Base-by-base conservation (phyloP, 23 tunicate genomes). In the Ascidia mentula region DNA sequence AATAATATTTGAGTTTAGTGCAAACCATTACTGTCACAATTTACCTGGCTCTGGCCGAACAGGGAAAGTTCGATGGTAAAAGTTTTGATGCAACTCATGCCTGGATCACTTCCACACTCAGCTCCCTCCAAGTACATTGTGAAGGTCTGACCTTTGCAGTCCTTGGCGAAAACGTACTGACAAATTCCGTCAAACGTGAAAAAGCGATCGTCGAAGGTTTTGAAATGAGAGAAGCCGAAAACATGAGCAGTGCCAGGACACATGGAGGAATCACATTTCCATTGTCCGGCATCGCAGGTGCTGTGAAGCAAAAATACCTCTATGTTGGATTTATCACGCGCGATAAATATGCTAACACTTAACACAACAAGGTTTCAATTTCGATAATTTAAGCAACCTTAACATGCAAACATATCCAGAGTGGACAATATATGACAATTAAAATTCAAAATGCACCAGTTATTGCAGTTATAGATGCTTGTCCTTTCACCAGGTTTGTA, bases 141-240 rank as follows among this genome's bases (percentile, higher is more conserved):
- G 36, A 86, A 86, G 33, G 74, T 46, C 24, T 59, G 30, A 40
- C 45, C 69, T 15, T 1, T 46, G 39, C 86, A 81, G 40, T 88
- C 92, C 77, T 82, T 76, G 37, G 78, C 87, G 39, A 88, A 88
- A 17, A 76, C 69, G 69, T 75, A 88, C 60, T 88, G 92, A 77
- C 92, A 88, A 12, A 70, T 76, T 2, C 92, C 92, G 20, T 69
- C 45, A 36, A 88, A 59, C 18, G 77, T 79, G 60, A n/a, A 88
- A n/a, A 72, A 77, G 7, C 31, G 40, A 18, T 75, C 83, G 38
- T 88, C 92, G 37, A 82, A 88, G 3, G 92, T 88, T 45, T 82
- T 72, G 75, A 61, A 69, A 40, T 88, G 92, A 35, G 79, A 79
- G 60, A 61, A 72, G 24, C 92, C 92, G 38, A 35, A 38, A 35